These are phyloP conservation scores for Euglossa dilemma DNA, from an alignment of 1,140 invertebrate genomes.

Conservation along the genomic window DNA sequence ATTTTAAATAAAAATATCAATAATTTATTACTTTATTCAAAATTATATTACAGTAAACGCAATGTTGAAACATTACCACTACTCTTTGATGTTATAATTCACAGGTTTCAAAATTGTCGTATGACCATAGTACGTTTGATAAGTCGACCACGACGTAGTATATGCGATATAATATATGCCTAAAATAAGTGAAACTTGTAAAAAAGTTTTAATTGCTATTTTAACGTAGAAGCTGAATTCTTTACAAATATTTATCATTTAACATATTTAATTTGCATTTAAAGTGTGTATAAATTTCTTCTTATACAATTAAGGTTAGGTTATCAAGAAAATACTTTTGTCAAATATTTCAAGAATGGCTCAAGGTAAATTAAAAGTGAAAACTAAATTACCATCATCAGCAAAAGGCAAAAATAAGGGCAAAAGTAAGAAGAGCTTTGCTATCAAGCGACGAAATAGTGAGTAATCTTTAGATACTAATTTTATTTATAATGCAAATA, in stretches of 20 bases:
- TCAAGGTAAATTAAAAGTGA: conserved; percentile 85
- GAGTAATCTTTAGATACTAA: conserved; percentile 42
- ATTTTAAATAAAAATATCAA: neutral
- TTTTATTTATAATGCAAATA: neutral
- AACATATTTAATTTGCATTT: neutral
- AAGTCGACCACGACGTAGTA: neutral
- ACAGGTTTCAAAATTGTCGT: neutral
- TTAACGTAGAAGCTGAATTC: neutral
- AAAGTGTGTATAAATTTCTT: neutral
- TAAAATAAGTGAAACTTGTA: neutral
- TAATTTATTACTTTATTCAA: neutral
- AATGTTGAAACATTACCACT: neutral
- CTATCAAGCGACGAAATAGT: conserved; percentile 83
- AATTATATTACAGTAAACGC: neutral
- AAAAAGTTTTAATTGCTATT: neutral
- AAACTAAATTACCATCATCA: conserved; percentile 82
- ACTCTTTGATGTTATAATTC: neutral
- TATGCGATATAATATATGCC: neutral
- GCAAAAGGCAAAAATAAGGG: conserved; percentile 75
- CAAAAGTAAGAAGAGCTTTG: conserved; percentile 78
- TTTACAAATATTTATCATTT: too few relatives aligned
- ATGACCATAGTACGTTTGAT: neutral
- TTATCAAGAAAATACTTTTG: neutral
- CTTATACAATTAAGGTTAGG: neutral
- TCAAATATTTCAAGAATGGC: conserved; percentile 78